Conservation (phyloP, 2,888 invertebrate species). For the Embidobia sp. region DNA sequence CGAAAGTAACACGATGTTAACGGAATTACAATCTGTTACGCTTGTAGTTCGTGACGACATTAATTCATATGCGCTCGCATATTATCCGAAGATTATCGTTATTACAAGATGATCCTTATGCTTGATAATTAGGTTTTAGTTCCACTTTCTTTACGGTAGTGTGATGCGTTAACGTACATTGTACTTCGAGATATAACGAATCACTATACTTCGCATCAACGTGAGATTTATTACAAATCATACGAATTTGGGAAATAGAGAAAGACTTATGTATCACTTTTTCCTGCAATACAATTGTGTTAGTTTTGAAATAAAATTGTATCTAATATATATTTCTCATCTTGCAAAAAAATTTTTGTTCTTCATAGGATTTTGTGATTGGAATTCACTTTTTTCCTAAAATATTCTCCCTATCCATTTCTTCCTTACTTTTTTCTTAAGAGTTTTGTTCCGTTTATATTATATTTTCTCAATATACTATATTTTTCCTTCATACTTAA, state of each 20-base stretch:
- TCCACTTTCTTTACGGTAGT: conserved; percentile 31
- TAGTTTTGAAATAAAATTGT: no score
- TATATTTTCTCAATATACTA: no score
- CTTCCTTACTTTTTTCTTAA: no score
- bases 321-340: no score
- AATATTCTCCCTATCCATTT: no score
- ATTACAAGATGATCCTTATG: conserved; percentile 41
- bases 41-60: conserved; percentile 44
- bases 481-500: no score
- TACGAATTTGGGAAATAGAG: conserved; percentile 14
- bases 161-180: conserved; percentile 13
- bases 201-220: conserved; percentile 7
- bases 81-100: conserved; percentile 29
- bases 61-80: conserved; percentile 32
- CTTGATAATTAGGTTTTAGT: conserved; percentile 32
- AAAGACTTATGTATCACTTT: no score
- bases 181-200: not conserved
- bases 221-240: conserved; percentile 22
- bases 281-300: no score
- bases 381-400: no score
- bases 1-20: conserved; percentile 44
- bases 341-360: no score
- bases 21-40: conserved; percentile 49
- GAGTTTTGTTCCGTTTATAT: no score
- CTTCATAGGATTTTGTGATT: no score